Evolutionary conservation across 2,888 invertebrate genomes (phyloP).

Genomic region (Mesopsocus fuscifrons): DNA sequence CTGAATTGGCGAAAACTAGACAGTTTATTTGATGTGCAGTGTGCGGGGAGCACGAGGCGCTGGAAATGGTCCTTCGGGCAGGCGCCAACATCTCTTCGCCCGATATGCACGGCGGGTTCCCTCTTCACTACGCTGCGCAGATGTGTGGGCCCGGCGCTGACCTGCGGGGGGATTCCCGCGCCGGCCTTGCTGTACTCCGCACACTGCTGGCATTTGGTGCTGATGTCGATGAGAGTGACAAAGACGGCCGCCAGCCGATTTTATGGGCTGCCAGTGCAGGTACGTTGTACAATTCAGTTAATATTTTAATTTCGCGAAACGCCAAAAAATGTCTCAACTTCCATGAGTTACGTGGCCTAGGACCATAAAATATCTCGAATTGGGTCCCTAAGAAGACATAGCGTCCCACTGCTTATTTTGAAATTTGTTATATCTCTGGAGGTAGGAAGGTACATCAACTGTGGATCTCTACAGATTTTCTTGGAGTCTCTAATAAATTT

Average conservation of each 20-base stretch:
- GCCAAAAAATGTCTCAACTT: no score
- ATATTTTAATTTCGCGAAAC: no score
- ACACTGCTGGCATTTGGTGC: slow-evolving; percentile 59
- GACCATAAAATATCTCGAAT: no score
- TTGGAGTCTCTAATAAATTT: no score
- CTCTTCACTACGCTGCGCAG: slow-evolving; percentile 93
- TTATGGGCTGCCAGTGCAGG: slow-evolving; percentile 96
- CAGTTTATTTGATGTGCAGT: no score
- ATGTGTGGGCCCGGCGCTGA: slow-evolving; percentile 74
- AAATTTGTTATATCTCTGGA: no score
- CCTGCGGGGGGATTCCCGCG: slow-evolving; percentile 25
- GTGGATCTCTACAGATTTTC: no score
- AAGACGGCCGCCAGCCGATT: slow-evolving; percentile 83
- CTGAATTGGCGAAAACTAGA: no score
- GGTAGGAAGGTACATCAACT: no score
- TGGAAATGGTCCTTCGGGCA: slow-evolving; percentile 63
- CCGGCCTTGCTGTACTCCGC: slow-evolving; percentile 62
- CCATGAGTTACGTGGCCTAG: no score
- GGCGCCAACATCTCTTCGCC: slow-evolving; percentile 77
- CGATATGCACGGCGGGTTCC: slow-evolving; percentile 88
- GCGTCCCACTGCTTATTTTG: no score
- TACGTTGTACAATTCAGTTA: slow-evolving; percentile 21
- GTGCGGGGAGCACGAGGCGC: slow-evolving; percentile 79
- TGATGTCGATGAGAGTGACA: slow-evolving; percentile 68
- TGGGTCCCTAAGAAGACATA: no score